Base-by-base conservation (phyloP, 1,140 invertebrate genomes). In the Periplaneta americana region DNA sequence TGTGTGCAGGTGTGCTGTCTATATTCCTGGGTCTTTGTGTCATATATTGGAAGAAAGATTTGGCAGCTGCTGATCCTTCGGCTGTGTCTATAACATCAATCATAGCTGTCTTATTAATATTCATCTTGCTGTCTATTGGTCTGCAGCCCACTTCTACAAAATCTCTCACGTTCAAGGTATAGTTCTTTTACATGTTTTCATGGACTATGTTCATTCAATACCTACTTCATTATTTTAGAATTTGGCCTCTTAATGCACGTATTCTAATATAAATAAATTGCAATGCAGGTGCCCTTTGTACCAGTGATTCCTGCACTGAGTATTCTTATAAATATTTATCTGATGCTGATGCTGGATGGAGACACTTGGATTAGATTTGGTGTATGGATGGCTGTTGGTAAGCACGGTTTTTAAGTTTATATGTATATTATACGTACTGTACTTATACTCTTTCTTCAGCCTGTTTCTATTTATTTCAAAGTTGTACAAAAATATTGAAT, bases 341-440 rank as follows among this genome's bases (percentile, higher is more conserved):
- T 97, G 13, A 96, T 96, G 94, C 87, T 95, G 79, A 93, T 94
- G 84, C 89, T 97, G 35, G 93, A 94, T 85, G 86, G 89, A 31
- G 87, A 91, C 75, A 97, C 96, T 0, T 97, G 96, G 96, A 88
- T 96, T 35, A 89, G 95, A 74, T 95, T 97, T 85, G 90, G 86
- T 34, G 91, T 96, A 34, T 97, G 96, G 95, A 92, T 97, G 85
- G 87, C 87, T 5, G 88, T 93, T 33, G 93, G 93, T 92, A 82
- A 88, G 89, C 57, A 1, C 48, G 10, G 48, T 57, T 80, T 36
- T 10, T 13, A 11, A 34, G 11, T 78, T 78, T 15, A 75, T 86
- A 18, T 57, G 22, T 28, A n/a, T n/a, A 66, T 17, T 66, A 66
- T n/a, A 66, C 57, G 57, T 66, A n/a, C n/a, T n/a, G n/a, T n/a